These are phyloP conservation scores for Idaea biselata DNA, from an alignment of 2,888 invertebrate species.

Conservation along the genomic window DNA sequence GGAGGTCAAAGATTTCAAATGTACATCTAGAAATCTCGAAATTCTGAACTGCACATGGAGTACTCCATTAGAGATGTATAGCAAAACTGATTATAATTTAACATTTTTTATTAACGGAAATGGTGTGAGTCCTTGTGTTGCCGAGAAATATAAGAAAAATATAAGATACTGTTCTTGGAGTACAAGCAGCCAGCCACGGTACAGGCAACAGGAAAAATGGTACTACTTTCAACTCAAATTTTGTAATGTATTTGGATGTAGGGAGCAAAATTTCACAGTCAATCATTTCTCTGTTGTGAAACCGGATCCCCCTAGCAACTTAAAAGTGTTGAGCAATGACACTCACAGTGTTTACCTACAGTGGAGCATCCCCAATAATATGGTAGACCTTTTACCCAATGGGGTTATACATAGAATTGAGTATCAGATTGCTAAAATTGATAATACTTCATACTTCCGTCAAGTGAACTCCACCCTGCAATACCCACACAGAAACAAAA, in stretches of 20 bases:
- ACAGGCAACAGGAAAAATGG: conserved; percentile 63
- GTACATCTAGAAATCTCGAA: conserved; percentile 87
- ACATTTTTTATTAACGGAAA: conserved; percentile 50
- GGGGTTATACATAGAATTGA: conserved; percentile 68
- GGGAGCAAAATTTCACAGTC: conserved; percentile 72
- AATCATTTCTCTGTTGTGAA: conserved; percentile 80
- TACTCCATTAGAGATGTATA: conserved; percentile 73
- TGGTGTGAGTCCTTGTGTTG: conserved; percentile 39
- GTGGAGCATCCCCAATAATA: conserved; percentile 62
- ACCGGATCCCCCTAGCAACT: conserved; percentile 52
- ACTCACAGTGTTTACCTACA: conserved; percentile 61
- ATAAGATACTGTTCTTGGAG: conserved; percentile 55
- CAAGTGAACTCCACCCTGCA: conserved; percentile 55
- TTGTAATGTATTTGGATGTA: conserved; percentile 82
- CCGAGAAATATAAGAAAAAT: conserved; percentile 31
- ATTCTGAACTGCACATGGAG: conserved; percentile 88
- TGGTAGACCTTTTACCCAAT: conserved; percentile 54
- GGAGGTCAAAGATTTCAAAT: conserved; percentile 85
- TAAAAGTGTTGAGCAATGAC: conserved; percentile 48
- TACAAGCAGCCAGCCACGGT: conserved; percentile 56
- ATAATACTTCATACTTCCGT: conserved; percentile 62
- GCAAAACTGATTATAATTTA: conserved; percentile 48
- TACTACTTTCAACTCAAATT: conserved; percentile 82
- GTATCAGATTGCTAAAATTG: conserved; percentile 73
- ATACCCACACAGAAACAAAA: conserved; percentile 56